Base-by-base conservation (phyloP, 92 coral and sea anemone species). In the Phenganax subtilis region DNA sequence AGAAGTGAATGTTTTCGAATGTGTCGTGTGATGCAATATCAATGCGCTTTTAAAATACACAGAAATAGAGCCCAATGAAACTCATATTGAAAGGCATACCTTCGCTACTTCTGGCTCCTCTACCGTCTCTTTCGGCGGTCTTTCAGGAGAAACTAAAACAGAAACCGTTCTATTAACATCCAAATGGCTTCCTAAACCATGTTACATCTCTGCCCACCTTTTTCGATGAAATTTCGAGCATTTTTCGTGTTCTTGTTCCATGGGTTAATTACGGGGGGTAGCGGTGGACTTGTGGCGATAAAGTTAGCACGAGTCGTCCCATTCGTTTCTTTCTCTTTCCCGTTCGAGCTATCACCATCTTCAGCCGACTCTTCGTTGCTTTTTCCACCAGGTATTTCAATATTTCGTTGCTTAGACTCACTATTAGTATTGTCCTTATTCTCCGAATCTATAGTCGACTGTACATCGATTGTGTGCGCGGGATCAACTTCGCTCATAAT, bases 191-290 rank as follows among this genome's bases (percentile, higher is more conserved):
- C 16, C 62, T 3, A 20, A 20, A 12, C 71, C 16, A 51, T 9
- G 3, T 7, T 15, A 44, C 16, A 31, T 44, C 52, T 28, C 31
- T 55, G 9, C 64, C 51, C 47, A 77, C 82, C 82, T 60, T 77
- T 64, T 25, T 77, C 82, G 14, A 55, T 6, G 70, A 71, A 58
- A 62, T 29, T 64, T 37, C 66, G 64, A 59, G 82, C 82, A 25
- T 31, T 31, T 77, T 62, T 62, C 69, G 64, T 77, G 44, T 31
- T 77, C 53, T 77, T 77, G 71, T 59, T 77, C 82, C 82, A 77
- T 6, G 82, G 82, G 47, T 77, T 77, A 29, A 57, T 54, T 31
- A 77, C 82, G 58, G 82, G 82, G 82, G 82, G 82, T 57, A 71
- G 82, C 71, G 82, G 82, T 16, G 71, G 72, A 14, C 71, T 77